phyloP scores from a whole-genome alignment of 2,888 invertebrate genomes.

The Lasioglossum lativentre region DNA sequence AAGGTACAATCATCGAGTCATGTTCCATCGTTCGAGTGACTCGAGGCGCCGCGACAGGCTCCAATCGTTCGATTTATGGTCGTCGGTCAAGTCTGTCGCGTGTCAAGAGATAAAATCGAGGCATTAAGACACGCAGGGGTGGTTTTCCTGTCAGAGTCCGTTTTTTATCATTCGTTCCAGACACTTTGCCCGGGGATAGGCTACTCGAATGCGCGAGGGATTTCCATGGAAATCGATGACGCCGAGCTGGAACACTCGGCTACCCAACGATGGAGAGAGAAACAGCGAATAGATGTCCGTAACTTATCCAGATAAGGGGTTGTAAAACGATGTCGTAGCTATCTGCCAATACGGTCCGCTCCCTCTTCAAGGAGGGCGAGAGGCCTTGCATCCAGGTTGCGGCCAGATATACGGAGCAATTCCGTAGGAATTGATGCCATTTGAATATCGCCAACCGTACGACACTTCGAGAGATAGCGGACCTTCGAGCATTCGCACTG shows the following conservation, averaged over 20 bases:
- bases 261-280: constrained; percentile 61
- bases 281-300: constrained; percentile 76
- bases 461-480: constrained; percentile 72
- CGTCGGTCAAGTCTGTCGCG: constrained; percentile 24
- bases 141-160: constrained; percentile 12
- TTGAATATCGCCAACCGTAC: constrained; percentile 80
- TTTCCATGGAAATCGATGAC: constrained; percentile 81
- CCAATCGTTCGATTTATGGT: constrained; percentile 1
- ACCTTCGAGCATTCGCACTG: constrained; percentile 69
- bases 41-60: neutral
- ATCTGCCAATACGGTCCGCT: constrained; percentile 81
- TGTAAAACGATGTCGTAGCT: constrained; percentile 82
- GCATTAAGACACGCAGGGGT: neutral
- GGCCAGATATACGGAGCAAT: constrained; percentile 78
- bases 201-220: constrained; percentile 56
- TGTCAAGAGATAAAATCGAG: constrained; percentile 42
- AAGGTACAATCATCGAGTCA: neutral
- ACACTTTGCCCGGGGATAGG: constrained; percentile 37
- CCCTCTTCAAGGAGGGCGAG: constrained; percentile 45
- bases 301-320: constrained; percentile 83
- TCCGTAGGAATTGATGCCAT: constrained; percentile 82
- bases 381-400: constrained; percentile 68
- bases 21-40: neutral
- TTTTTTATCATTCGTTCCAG: constrained; percentile 44
- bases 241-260: constrained; percentile 66